Evolutionary conservation across 2,888 invertebrate species (phyloP).

Genomic region (Formica aserva): DNA sequence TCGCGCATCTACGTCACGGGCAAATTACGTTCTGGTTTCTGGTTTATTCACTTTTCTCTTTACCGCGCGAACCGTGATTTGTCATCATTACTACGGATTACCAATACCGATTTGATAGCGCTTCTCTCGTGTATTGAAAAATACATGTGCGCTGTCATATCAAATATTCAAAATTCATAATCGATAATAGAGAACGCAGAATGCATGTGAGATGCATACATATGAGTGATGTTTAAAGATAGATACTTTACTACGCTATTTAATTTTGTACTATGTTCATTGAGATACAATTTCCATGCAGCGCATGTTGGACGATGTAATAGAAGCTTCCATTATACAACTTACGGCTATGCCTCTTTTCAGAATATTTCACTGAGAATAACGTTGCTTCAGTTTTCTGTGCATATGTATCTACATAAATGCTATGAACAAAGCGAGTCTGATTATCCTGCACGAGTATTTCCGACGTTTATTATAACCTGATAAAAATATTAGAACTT

Average conservation of each 20-base stretch:
- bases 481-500: constrained; percentile 24
- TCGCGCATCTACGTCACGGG: constrained; percentile 29
- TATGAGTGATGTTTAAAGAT: not conserved
- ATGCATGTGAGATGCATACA: not conserved
- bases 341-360: constrained; percentile 12
- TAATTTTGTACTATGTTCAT: constrained; percentile 21
- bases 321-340: constrained; percentile 31
- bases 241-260: constrained; percentile 12
- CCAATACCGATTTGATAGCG: not conserved
- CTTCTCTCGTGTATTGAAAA: constrained; percentile 2
- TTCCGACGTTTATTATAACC: constrained; percentile 27
- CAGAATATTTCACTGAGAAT: constrained; percentile 46
- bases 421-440: constrained; percentile 33
- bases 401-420: not conserved
- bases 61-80: constrained; percentile 6
- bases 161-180: not conserved
- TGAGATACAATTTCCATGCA: constrained; percentile 38
- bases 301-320: constrained; percentile 27
- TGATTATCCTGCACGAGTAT: constrained; percentile 33
- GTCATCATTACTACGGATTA: constrained; percentile 4
- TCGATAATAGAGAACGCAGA: not conserved
- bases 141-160: not conserved
- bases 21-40: constrained; percentile 40
- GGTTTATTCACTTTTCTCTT: constrained; percentile 43
- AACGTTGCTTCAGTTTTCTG: constrained; percentile 31